Evolutionary conservation across 2,888 invertebrate genomes (phyloP).

Genomic region (Drosophila borborema): DNA sequence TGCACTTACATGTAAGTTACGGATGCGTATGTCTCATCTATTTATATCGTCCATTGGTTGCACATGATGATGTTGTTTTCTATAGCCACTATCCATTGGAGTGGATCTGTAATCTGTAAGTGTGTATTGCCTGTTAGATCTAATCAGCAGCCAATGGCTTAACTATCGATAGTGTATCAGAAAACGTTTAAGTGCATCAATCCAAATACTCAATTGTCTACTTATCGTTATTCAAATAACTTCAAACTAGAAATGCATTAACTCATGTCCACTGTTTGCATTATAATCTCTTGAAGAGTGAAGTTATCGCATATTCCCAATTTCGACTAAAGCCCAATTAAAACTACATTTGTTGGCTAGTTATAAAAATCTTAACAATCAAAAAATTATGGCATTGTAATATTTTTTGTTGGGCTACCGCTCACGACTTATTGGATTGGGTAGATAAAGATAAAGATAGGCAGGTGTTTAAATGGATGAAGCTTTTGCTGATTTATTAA

Average conservation of each 20-base stretch:
- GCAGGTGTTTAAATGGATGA: conserved; percentile 23
- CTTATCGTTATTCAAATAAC: conserved; percentile 7
- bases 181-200: conserved; percentile 11
- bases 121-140: conserved; percentile 45
- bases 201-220: conserved; percentile 3
- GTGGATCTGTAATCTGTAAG: conserved; percentile 52
- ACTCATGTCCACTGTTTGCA: not conserved
- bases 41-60: conserved; percentile 49
- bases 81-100: conserved; percentile 39
- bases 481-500: conserved; percentile 30
- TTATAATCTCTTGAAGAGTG: not conserved
- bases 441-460: conserved; percentile 13
- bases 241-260: not conserved
- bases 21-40: conserved; percentile 19
- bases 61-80: conserved; percentile 14
- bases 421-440: conserved; percentile 11
- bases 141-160: conserved; percentile 46
- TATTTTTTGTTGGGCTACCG: conserved; percentile 19
- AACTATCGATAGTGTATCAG: conserved; percentile 28
- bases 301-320: not conserved
- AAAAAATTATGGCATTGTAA: conserved; percentile 38
- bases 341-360: not conserved
- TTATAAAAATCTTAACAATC: conserved; percentile 34
- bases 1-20: conserved; percentile 18
- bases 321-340: not conserved